Conservation (phyloP, 2,797 vertebrate genomes). For the Mastacembelus armatus region DNA sequence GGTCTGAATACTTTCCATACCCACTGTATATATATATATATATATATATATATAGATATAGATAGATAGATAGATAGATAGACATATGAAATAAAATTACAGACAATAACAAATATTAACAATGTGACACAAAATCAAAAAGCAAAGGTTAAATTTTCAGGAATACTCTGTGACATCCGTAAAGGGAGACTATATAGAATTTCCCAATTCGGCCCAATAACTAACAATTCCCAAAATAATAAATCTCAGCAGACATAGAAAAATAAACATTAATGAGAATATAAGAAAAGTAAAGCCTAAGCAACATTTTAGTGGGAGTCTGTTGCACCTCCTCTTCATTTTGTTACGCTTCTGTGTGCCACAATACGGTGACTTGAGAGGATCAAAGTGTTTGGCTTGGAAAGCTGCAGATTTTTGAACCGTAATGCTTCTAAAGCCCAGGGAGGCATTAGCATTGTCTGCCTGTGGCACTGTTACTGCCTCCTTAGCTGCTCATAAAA, state of each 20-base stretch:
- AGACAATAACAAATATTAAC: neutral
- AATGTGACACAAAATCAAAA: slow-evolving; percentile 9
- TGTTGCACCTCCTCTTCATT: slow-evolving; percentile 38
- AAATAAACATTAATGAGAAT: slow-evolving; percentile 4
- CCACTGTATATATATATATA: too few relatives aligned
- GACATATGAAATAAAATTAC: too few relatives aligned
- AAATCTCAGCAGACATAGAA: slow-evolving; percentile 2
- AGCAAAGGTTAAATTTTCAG: neutral
- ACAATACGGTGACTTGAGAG: slow-evolving; percentile 54
- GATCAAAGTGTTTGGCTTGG: slow-evolving; percentile 69
- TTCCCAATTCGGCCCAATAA: neutral
- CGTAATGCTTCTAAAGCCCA: slow-evolving; percentile 58
- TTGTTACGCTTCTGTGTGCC: slow-evolving; percentile 39
- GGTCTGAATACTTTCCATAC: too few relatives aligned
- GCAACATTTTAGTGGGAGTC: slow-evolving; percentile 30
- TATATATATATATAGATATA: too few relatives aligned
- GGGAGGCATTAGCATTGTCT: slow-evolving; percentile 69
- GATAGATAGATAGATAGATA: too few relatives aligned
- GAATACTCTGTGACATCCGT: neutral
- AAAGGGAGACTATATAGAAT: neutral
- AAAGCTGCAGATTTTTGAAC: slow-evolving; percentile 62
- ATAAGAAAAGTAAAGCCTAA: slow-evolving; percentile 17
- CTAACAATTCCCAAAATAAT: slow-evolving; percentile 5
- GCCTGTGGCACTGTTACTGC: slow-evolving; percentile 65
- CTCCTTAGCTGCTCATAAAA: slow-evolving; percentile 71